Conservation (phyloP, 2,797 vertebrate genomes). For the Prunella strophiata region DNA sequence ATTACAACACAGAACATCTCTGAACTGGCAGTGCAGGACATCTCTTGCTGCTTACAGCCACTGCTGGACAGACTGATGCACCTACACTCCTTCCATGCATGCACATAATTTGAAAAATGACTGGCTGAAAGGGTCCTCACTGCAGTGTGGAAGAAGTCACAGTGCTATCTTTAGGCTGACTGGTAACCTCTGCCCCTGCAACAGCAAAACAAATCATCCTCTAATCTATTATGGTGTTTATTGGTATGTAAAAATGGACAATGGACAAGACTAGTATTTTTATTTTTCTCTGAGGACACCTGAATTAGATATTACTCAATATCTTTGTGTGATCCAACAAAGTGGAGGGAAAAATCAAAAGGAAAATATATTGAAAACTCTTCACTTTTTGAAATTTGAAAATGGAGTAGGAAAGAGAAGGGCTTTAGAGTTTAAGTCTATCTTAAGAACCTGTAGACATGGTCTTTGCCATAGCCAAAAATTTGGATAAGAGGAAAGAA, state of each 20-base stretch:
- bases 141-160: neutral
- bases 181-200: neutral
- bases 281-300: neutral
- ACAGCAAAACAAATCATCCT: neutral
- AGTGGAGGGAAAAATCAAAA: neutral
- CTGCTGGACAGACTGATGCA: neutral
- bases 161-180: neutral
- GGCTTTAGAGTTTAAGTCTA: neutral
- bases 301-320: neutral
- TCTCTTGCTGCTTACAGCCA: neutral
- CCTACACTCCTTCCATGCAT: rapidly evolving
- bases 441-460: neutral
- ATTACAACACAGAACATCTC: neutral
- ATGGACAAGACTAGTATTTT: neutral
- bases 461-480: neutral
- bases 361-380: neutral
- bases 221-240: neutral
- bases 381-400: neutral
- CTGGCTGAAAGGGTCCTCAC: neutral
- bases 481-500: neutral
- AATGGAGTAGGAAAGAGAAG: neutral
- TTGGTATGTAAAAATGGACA: neutral
- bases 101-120: neutral
- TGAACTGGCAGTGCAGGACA: neutral
- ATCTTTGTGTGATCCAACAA: neutral